Conservation (phyloP, 2,113 vertebrate species). For the Harpagus bidentatus region DNA sequence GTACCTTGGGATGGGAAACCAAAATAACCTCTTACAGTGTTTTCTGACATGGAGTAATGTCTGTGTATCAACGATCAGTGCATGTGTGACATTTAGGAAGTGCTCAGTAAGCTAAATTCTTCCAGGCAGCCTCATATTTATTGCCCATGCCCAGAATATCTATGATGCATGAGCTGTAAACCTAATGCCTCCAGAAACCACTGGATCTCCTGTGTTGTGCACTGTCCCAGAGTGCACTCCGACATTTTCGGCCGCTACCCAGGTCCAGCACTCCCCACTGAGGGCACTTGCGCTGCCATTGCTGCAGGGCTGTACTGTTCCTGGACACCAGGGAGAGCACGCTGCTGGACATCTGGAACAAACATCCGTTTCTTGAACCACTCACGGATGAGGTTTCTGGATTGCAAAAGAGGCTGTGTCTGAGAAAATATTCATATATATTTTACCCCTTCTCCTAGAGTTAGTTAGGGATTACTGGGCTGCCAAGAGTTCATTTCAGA, state of each 20-base stretch:
- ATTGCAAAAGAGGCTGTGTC: neutral
- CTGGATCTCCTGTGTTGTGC: neutral
- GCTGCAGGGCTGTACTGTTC: conserved; percentile 30
- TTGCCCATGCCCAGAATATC: neutral
- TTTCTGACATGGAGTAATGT: neutral
- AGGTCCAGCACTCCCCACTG: neutral
- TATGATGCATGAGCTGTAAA: neutral
- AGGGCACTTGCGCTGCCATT: accelerated
- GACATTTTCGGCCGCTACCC: neutral
- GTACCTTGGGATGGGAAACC: neutral
- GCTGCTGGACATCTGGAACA: neutral
- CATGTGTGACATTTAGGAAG: neutral
- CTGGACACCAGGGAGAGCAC: neutral
- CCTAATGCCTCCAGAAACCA: accelerated
- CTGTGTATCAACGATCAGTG: neutral
- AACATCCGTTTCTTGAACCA: neutral
- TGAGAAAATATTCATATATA: neutral
- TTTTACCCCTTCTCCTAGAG: neutral
- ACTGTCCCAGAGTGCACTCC: neutral
- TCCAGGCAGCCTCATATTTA: neutral
- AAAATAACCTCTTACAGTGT: neutral
- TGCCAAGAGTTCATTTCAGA: neutral
- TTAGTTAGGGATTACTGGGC: neutral
- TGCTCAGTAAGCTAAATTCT: neutral
- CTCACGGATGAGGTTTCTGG: neutral